These are phyloP conservation scores for Harpagoxenus sublaevis DNA, from an alignment of 2,888 invertebrate genomes.

Conservation along the genomic window DNA sequence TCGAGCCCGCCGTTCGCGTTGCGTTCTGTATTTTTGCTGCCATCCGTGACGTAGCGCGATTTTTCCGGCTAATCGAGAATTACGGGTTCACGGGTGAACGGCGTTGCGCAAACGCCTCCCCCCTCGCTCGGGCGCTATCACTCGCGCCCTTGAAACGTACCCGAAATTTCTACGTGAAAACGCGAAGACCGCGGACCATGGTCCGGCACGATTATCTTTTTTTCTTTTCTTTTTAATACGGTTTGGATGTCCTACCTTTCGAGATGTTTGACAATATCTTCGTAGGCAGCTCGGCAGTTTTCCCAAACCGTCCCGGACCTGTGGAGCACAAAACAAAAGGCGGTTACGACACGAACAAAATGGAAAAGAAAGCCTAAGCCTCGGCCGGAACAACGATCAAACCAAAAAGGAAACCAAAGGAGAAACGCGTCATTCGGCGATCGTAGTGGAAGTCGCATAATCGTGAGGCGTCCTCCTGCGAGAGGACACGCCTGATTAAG, in stretches of 20 bases:
- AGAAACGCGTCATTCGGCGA: constrained; percentile 43
- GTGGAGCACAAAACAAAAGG: constrained; percentile 76
- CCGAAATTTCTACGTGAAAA: neutral
- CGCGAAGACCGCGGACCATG: neutral
- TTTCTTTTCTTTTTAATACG: constrained; percentile 23
- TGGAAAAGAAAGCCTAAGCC: constrained; percentile 54
- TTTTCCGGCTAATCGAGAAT: constrained; percentile 64
- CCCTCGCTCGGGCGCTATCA: neutral
- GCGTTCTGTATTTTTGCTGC: constrained; percentile 62
- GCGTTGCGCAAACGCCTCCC: constrained; percentile 3
- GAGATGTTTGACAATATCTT: constrained; percentile 97
- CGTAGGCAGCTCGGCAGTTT: constrained; percentile 97
- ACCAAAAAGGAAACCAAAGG: constrained; percentile 24
- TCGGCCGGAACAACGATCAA: constrained; percentile 1
- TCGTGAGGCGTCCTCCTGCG: constrained; percentile 63
- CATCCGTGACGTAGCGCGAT: constrained; percentile 49
- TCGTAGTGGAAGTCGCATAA: constrained; percentile 66
- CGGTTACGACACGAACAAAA: constrained; percentile 44
- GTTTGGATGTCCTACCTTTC: constrained; percentile 91
- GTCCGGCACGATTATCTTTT: constrained; percentile 5
- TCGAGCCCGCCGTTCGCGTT: constrained; percentile 26
- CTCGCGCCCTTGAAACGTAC: neutral
- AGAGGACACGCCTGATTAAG: constrained; percentile 76
- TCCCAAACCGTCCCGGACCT: constrained; percentile 92
- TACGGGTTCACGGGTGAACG: constrained; percentile 52